A percentile compares a stretch with the other conserved stretches of the same genome.
These are phyloP conservation scores for Gavia stellata DNA, from an alignment of 2,113 vertebrate genomes.

Conservation along the genomic window DNA sequence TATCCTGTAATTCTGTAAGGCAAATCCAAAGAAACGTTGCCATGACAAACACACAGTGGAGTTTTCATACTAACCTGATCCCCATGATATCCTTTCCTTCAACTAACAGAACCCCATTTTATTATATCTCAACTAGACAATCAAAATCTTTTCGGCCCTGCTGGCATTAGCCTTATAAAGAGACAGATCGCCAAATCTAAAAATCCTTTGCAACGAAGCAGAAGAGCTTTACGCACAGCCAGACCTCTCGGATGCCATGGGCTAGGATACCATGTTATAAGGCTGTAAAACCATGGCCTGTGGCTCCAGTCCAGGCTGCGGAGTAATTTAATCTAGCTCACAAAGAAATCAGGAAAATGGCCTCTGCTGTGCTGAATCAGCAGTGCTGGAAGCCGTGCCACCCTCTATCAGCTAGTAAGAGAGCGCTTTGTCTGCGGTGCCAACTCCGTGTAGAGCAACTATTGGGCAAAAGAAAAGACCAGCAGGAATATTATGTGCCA, in stretches of 20 bases:
- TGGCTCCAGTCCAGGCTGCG: slow-evolving; percentile 20
- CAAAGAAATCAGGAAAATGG: slow-evolving; percentile 44
- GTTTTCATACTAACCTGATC: not conserved
- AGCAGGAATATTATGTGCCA: slow-evolving; percentile 31
- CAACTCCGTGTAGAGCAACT: not conserved
- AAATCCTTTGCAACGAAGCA: not conserved
- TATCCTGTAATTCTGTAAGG: not conserved
- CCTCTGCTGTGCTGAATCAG: slow-evolving; percentile 39
- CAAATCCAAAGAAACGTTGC: not conserved
- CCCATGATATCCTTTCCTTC: not conserved
- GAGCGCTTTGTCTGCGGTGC: not conserved
- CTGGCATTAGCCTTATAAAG: not conserved
- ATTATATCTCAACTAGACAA: not conserved
- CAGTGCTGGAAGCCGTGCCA: slow-evolving; percentile 22
- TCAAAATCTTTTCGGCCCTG: not conserved
- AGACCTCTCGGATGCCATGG: slow-evolving; percentile 12
- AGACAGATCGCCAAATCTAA: not conserved
- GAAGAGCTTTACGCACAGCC: not conserved
- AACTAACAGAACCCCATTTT: slow-evolving; percentile 1
- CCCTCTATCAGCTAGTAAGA: slow-evolving; percentile 19
- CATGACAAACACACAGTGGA: not conserved
- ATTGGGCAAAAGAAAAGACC: slow-evolving; percentile 20
- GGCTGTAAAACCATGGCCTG: slow-evolving; percentile 27
- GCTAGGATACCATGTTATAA: not conserved
- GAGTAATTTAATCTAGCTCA: slow-evolving; percentile 53